Conservation (phyloP, 2,113 vertebrate genomes). For the Okapia johnstoni region DNA sequence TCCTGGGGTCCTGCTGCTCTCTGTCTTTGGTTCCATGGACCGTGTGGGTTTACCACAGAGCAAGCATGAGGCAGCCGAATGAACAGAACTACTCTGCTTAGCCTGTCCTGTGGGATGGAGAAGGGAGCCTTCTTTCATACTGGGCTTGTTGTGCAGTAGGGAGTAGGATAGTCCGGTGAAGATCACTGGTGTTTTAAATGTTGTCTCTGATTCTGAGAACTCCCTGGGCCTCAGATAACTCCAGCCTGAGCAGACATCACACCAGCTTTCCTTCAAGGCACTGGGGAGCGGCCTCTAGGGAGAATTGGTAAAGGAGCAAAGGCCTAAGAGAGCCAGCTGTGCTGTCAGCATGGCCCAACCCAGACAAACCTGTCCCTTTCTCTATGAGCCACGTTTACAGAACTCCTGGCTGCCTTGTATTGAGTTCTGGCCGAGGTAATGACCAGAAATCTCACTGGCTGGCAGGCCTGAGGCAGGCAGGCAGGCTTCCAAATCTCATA, state of each 20-base stretch:
- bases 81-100: constrained; percentile 51
- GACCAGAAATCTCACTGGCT: constrained; percentile 40
- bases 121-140: neutral
- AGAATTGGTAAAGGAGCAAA: neutral
- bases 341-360: neutral
- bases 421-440: constrained; percentile 33
- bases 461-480: neutral
- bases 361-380: neutral
- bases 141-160: neutral
- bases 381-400: neutral
- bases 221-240: neutral
- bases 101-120: constrained; percentile 14
- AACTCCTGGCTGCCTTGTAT: constrained; percentile 14
- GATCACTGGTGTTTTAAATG: constrained; percentile 18
- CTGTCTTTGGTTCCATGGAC: neutral
- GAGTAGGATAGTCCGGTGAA: neutral
- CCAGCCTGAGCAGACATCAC: neutral
- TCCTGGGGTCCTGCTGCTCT: neutral
- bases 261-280: neutral
- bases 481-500: constrained; percentile 49
- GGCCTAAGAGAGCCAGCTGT: neutral
- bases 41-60: constrained; percentile 20
- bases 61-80: neutral
- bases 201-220: constrained; percentile 20
- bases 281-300: neutral